Percentiles rank a stretch among this genome's conserved stretches.
phyloP scores from a whole-genome alignment of 2,797 vertebrate species.

The Denticeps clupeoides region DNA sequence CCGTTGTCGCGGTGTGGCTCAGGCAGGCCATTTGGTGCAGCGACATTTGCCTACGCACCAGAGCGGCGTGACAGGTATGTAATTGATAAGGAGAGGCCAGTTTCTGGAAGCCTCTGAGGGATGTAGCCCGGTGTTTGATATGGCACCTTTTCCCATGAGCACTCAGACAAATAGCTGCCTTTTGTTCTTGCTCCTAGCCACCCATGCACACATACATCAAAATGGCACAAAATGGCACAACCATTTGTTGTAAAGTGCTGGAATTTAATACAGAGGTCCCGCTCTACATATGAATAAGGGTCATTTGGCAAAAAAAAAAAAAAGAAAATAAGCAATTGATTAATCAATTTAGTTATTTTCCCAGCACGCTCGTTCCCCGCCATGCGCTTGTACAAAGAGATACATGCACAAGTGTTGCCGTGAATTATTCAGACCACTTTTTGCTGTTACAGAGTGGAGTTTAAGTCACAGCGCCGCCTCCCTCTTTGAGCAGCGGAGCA shows the following conservation, averaged over 20 bases:
- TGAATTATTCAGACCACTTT: background rate
- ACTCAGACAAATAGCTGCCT: constrained; percentile 59
- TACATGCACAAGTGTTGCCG: constrained; percentile 1
- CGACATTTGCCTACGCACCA: constrained; percentile 44
- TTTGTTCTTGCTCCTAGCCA: constrained; percentile 57
- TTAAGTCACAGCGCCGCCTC: constrained; percentile 2
- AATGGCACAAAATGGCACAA: constrained; percentile 52
- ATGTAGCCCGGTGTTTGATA: constrained; percentile 36
- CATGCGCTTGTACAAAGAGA: background rate
- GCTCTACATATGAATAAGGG: constrained; percentile 56
- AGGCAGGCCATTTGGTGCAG: constrained; percentile 1
- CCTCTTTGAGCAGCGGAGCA: background rate
- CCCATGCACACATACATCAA: constrained; percentile 53
- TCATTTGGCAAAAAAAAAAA: constrained; percentile 57
- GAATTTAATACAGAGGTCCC: constrained; percentile 53
- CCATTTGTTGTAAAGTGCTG: constrained; percentile 57
- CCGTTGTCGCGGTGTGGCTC: constrained; percentile 13
- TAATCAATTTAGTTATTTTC: constrained; percentile 40
- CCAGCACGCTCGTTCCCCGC: constrained; percentile 17
- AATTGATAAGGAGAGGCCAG: constrained; percentile 38
- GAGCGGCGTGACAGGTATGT: constrained; percentile 31
- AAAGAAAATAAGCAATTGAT: no score
- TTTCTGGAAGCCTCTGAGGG: constrained; percentile 39
- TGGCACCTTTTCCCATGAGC: constrained; percentile 44
- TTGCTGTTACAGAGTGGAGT: background rate